phyloP scores from a whole-genome alignment of 2,888 invertebrate genomes.

The Cephus rjabovi region DNA sequence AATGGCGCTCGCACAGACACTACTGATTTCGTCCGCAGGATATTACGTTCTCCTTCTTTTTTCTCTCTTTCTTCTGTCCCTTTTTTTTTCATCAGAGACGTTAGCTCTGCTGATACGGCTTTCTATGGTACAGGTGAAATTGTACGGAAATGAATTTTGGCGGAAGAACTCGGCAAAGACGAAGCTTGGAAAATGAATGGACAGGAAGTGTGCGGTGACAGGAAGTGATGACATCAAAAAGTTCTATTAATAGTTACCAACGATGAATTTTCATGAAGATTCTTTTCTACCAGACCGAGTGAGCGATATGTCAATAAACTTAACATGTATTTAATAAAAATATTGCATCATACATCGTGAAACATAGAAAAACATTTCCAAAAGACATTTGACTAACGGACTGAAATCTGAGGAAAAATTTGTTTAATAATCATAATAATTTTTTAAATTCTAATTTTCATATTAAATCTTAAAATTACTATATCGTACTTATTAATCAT shows the following conservation, averaged over 20 bases:
- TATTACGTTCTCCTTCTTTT: slow-evolving; percentile 8
- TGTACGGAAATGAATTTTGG: not conserved
- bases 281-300: not conserved
- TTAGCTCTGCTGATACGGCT: not conserved
- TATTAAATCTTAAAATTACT: not conserved
- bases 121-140: not conserved
- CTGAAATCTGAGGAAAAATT: no score
- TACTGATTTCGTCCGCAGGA: not conserved
- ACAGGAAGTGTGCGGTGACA: not conserved
- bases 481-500: not conserved
- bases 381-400: no score
- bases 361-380: no score
- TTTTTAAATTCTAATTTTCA: not conserved
- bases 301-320: not conserved
- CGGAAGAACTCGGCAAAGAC: not conserved
- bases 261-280: not conserved
- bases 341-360: not conserved
- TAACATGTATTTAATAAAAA: not conserved
- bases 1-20: not conserved
- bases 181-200: not conserved
- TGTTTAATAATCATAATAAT: no score
- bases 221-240: not conserved
- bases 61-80: not conserved
- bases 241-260: not conserved
- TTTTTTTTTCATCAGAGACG: not conserved